Evolutionary conservation across 2,113 vertebrate genomes (phyloP), one percentile per base, ranked within the genome.

Genomic region (Chionis minor): DNA sequence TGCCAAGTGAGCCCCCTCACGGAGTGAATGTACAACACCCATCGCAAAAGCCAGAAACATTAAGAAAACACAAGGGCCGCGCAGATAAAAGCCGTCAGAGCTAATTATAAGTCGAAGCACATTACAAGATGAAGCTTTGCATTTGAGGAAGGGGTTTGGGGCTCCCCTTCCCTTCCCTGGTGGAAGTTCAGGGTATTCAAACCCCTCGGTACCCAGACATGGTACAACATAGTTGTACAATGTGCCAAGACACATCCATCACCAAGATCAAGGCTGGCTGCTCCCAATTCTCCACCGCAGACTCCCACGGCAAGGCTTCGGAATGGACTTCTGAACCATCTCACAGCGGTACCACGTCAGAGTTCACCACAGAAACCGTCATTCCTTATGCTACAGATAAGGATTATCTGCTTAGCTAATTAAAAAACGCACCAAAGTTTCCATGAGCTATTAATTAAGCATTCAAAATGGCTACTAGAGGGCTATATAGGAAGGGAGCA

Each of bases 371-470:
- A 95, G 78, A 55, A 97, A 94, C 89, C 94, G 92, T 55, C 80
- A 87, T 82, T 92, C 95, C 95, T 94, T 80, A 93, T 84, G 79
- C 32, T 69, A 81, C 86, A 87, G 84, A 58, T 85, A 88, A 92
- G 90, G 81, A 95, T 77, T 45, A 79, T 49, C 96, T 80, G 45
- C 77, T 77, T 28, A 96, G 93, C 85, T 96, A 89, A 95, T 93
- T 94, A 89, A 92, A 96, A 96, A 90, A 93, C 77, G 94, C 96
- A 97, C 96, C 96, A 96, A 93, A 87, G 84, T 96, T 95, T 96
- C 89, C 86, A 85, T 56, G 49, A 96, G 69, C 69, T 94, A 86
- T 92, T 92, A 95, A 96, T 8, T 27, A 73, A 78, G 96, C 92
- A 94, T 45, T 89, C 78, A 95, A 95, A 97, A 75, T 77, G 86